A percentile compares a stretch with the other conserved stretches of the same genome.
These are phyloP conservation scores for Saturnia pavonia DNA, from an alignment of 2,888 invertebrate species.

Conservation along the genomic window DNA sequence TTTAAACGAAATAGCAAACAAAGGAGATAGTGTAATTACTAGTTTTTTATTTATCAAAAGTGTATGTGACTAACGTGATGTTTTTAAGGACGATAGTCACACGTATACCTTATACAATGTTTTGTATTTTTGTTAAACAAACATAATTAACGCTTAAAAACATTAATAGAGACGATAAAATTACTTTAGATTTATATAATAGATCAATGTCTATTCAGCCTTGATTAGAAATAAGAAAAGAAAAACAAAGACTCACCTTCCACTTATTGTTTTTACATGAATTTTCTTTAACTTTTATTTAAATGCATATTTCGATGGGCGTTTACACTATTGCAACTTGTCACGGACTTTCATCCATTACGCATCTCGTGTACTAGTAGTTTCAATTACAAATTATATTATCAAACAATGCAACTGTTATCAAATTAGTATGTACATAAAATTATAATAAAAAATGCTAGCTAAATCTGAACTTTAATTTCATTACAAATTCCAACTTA, in stretches of 20 bases:
- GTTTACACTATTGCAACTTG: constrained; percentile 31
- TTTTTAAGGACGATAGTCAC: not conserved
- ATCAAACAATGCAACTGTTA: constrained; percentile 37
- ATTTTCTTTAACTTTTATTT: constrained; percentile 2
- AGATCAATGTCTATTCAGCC: constrained; percentile 8
- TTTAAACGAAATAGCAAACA: not conserved
- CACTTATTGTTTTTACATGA: constrained; percentile 4
- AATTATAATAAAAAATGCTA: constrained; percentile 36
- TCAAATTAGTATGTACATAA: constrained; percentile 37
- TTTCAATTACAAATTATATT: constrained; percentile 21
- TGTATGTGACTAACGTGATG: not conserved
- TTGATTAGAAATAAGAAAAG: constrained; percentile 8
- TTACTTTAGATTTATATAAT: not conserved
- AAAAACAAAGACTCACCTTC: constrained; percentile 41
- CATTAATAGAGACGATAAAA: not conserved
- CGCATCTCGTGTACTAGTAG: constrained; percentile 20
- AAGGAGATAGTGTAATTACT: not conserved
- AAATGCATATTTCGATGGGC: constrained; percentile 37
- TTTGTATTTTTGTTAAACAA: not conserved
- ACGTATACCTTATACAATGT: not conserved
- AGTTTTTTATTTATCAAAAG: not conserved
- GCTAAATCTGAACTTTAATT: constrained; percentile 16
- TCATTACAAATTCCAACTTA: constrained; percentile 9
- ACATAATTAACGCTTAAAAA: not conserved
- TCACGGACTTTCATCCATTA: constrained; percentile 23